Evolutionary conservation across 2,888 invertebrate genomes (phyloP).

Genomic region (Amphipoea lucens): DNA sequence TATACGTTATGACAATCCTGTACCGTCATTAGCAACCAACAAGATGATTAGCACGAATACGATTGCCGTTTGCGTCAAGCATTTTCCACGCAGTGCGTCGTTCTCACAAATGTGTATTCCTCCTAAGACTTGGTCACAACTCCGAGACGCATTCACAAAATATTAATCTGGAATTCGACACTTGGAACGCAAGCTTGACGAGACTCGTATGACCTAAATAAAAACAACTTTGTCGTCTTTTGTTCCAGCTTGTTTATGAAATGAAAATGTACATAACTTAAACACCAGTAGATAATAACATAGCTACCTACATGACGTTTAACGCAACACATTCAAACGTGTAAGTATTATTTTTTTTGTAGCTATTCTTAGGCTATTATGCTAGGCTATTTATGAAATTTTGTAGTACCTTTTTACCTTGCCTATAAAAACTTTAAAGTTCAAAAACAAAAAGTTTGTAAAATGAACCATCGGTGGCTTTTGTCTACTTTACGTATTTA

Average conservation of each 20-base stretch:
- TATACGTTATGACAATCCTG: not conserved
- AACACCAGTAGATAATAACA: slow-evolving; percentile 46
- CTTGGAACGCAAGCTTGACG: slow-evolving; percentile 74
- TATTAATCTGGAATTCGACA: slow-evolving; percentile 82
- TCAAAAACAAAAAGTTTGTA: slow-evolving; percentile 22
- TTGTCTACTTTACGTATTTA: slow-evolving; percentile 22
- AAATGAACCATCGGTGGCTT: not conserved
- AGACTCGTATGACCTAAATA: slow-evolving; percentile 79
- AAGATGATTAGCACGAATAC: not conserved
- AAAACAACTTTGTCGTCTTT: slow-evolving; percentile 80
- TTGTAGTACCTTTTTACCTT: not conserved
- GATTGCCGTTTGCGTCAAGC: slow-evolving; percentile 11
- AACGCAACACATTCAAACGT: slow-evolving; percentile 5
- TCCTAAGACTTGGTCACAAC: slow-evolving; percentile 54
- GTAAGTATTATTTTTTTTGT: not conserved
- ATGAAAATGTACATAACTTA: slow-evolving; percentile 68
- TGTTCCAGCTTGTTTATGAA: slow-evolving; percentile 79
- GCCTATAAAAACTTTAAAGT: slow-evolving; percentile 7
- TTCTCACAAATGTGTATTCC: slow-evolving; percentile 57
- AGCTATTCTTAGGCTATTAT: not conserved
- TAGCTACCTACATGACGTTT: slow-evolving; percentile 14
- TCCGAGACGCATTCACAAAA: slow-evolving; percentile 71
- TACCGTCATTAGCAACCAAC: not conserved
- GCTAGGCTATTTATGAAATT: slow-evolving; percentile 1
- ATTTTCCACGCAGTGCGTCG: slow-evolving; percentile 13